Evolutionary conservation across 2,113 vertebrate species (phyloP).

Genomic region (Taxidea taxus): DNA sequence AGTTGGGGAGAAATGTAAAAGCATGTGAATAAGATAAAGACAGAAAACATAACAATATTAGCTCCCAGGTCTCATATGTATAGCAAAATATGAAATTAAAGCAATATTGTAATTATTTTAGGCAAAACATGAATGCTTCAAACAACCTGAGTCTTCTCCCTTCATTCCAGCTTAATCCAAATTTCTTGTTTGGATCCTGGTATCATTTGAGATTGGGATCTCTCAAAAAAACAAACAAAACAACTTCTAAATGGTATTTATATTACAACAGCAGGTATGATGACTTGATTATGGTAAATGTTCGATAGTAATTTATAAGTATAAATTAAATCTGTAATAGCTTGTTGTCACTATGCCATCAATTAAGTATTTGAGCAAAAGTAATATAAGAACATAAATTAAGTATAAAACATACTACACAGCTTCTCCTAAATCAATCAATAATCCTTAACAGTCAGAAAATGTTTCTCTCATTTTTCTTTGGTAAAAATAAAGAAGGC

Average conservation of each 20-base stretch:
- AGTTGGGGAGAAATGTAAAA: not conserved
- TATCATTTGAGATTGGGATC: not conserved
- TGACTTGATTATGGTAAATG: not conserved
- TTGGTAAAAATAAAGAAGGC: not conserved
- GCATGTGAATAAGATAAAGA: not conserved
- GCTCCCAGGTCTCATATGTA: too few relatives aligned
- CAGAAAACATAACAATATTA: not conserved
- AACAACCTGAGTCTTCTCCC: too few relatives aligned
- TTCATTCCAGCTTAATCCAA: not conserved
- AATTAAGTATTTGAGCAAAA: not conserved
- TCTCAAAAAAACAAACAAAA: not conserved
- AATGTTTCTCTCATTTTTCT: not conserved
- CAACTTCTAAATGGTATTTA: not conserved
- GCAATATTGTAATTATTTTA: not conserved
- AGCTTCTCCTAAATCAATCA: not conserved
- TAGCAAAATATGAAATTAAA: not conserved
- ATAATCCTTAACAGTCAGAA: not conserved
- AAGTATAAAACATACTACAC: not conserved
- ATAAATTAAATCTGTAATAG: not conserved
- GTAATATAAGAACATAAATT: not conserved
- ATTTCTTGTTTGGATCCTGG: not conserved
- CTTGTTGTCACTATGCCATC: not conserved
- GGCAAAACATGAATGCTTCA: not conserved
- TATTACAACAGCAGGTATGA: not conserved
- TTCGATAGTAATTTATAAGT: not conserved